Conservation (phyloP, 2,888 invertebrate species). For the Phlogophora meticulosa region DNA sequence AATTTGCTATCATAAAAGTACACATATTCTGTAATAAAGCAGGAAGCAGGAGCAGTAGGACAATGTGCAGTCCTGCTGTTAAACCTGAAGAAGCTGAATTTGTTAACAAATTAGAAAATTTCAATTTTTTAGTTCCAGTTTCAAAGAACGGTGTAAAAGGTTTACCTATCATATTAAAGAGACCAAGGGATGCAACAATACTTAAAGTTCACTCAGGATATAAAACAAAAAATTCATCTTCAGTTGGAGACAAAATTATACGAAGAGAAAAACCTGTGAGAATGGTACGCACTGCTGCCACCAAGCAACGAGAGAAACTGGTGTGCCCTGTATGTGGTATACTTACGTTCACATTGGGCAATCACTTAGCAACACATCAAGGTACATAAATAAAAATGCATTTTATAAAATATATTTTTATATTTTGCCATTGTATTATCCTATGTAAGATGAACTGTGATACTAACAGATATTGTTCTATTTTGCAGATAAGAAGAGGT, state of each 20-base stretch:
- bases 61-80: not conserved
- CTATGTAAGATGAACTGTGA: not conserved
- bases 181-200: slow-evolving; percentile 87
- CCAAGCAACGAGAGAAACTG: slow-evolving; percentile 86
- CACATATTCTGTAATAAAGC: not conserved
- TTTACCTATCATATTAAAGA: slow-evolving; percentile 84
- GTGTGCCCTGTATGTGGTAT: slow-evolving; percentile 90
- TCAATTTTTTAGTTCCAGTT: slow-evolving; percentile 82
- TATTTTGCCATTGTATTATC: not conserved
- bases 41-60: no score
- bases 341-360: slow-evolving; percentile 86
- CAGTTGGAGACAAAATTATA: slow-evolving; percentile 63
- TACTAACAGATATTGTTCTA: slow-evolving; percentile 13
- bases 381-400: slow-evolving; percentile 70
- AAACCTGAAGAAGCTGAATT: not conserved
- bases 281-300: slow-evolving; percentile 73
- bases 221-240: slow-evolving; percentile 69
- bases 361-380: slow-evolving; percentile 88
- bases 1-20: no score
- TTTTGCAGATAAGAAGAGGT: slow-evolving; percentile 87
- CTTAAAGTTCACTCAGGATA: slow-evolving; percentile 81
- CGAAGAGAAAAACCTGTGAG: slow-evolving; percentile 78
- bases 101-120: not conserved
- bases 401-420: not conserved
- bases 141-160: slow-evolving; percentile 86